phyloP scores from a whole-genome alignment of 2,888 invertebrate species.

The Nomada fabriciana region DNA sequence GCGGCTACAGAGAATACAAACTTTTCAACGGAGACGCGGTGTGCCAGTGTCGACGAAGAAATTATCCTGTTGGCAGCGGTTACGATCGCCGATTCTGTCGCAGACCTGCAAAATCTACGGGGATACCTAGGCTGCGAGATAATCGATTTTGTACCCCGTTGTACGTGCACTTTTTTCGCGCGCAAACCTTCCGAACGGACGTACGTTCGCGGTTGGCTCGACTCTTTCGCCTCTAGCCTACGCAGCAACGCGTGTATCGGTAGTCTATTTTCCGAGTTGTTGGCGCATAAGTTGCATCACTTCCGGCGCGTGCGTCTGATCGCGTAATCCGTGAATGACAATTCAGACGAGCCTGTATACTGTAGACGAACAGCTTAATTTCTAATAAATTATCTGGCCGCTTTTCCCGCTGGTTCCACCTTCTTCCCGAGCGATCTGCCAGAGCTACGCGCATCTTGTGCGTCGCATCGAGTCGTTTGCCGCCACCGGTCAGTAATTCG shows the following conservation, averaged over 20 bases:
- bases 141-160: slow-evolving; percentile 22
- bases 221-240: slow-evolving; percentile 32
- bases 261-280: slow-evolving; percentile 57
- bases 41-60: slow-evolving; percentile 4
- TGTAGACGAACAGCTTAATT: slow-evolving; percentile 27
- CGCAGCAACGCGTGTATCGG: slow-evolving; percentile 7
- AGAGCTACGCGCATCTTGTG: background rate
- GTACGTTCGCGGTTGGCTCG: slow-evolving; percentile 2
- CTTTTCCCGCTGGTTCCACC: background rate
- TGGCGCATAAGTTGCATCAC: slow-evolving; percentile 45
- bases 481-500: slow-evolving; percentile 19
- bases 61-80: background rate
- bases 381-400: slow-evolving; percentile 32
- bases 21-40: no score
- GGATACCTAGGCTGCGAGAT: background rate
- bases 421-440: background rate
- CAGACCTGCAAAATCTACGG: background rate
- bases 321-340: slow-evolving; percentile 66
- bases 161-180: background rate
- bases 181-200: background rate
- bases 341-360: slow-evolving; percentile 54
- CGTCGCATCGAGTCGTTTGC: background rate
- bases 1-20: background rate
- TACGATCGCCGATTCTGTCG: no score
- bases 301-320: slow-evolving; percentile 61